A percentile compares a stretch with the other conserved stretches of the same genome.
phyloP scores from a whole-genome alignment of 2,888 invertebrate genomes.

The Lycaena phlaeas region DNA sequence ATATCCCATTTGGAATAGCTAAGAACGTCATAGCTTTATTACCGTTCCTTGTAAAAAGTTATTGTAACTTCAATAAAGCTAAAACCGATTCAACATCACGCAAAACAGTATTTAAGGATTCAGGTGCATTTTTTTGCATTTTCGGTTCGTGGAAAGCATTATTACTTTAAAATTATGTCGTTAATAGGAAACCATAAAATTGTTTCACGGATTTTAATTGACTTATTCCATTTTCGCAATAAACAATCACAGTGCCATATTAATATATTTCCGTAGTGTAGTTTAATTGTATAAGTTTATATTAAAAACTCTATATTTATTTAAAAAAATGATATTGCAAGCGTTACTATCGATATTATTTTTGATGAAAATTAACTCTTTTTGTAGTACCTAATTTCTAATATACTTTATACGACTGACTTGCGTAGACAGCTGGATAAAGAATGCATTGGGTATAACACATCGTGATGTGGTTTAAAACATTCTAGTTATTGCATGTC shows the following conservation, averaged over 20 bases:
- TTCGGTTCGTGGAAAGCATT: constrained; percentile 38
- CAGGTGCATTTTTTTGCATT: constrained; percentile 36
- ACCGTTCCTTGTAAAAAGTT: constrained; percentile 25
- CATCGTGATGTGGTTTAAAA: no score
- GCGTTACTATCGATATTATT: no score
- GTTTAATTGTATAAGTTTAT: not conserved
- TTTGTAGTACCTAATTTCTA: no score
- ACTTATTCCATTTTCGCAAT: not conserved
- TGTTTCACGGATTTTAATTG: constrained; percentile 2
- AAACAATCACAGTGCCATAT: not conserved
- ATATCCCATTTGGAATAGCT: not conserved
- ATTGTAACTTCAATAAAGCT: constrained; percentile 36
- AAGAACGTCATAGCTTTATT: constrained; percentile 3
- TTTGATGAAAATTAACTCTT: no score
- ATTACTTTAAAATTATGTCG: constrained; percentile 29
- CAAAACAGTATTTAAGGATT: constrained; percentile 49
- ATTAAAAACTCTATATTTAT: no score
- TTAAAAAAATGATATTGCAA: no score
- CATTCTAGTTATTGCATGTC: no score
- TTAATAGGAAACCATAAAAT: constrained; percentile 5
- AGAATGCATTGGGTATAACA: no score
- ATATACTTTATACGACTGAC: no score
- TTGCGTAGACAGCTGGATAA: no score
- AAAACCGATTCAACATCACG: constrained; percentile 49
- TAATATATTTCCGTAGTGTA: not conserved